These are phyloP conservation scores for Exaiptasia diaphana DNA, from an alignment of 64 coral and sea anemone genomes.

Conservation along the genomic window DNA sequence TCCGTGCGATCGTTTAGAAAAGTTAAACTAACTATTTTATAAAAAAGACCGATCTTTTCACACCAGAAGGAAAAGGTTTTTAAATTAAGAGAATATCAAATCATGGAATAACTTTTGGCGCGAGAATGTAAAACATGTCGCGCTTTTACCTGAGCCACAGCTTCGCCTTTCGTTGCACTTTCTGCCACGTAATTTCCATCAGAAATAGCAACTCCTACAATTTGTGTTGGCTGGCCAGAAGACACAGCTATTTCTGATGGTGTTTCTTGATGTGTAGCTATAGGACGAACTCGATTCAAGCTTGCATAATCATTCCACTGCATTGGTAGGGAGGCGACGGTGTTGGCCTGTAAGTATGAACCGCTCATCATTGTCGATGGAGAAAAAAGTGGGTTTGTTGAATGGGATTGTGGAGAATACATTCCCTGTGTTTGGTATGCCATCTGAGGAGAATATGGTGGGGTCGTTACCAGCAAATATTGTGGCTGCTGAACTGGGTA, in stretches of 20 bases:
- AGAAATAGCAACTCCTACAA: slow-evolving; percentile 54
- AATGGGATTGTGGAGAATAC: slow-evolving; percentile 71
- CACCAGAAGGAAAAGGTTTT: no score
- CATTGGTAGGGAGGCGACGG: background rate
- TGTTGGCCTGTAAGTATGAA: background rate
- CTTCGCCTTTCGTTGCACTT: background rate
- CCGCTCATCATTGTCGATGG: slow-evolving; percentile 4
- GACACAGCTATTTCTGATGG: slow-evolving; percentile 52
- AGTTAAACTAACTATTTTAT: no score
- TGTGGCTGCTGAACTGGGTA: slow-evolving; percentile 80
- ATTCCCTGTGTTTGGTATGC: slow-evolving; percentile 72
- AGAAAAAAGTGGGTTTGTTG: slow-evolving; percentile 36
- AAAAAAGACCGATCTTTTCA: no score
- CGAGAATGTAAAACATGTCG: no score
- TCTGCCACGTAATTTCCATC: slow-evolving; percentile 46
- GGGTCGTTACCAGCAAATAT: slow-evolving; percentile 56
- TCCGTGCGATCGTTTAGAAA: no score
- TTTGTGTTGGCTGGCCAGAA: slow-evolving; percentile 31
- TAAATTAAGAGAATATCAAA: no score
- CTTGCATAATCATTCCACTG: slow-evolving; percentile 6
- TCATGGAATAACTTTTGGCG: no score
- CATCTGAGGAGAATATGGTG: slow-evolving; percentile 78
- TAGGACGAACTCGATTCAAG: slow-evolving; percentile 3
- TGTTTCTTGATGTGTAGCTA: background rate
- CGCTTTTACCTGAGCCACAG: slow-evolving; percentile 1